phyloP scores from a whole-genome alignment of 2,113 vertebrate species.

The Corythoichthys intestinalis region DNA sequence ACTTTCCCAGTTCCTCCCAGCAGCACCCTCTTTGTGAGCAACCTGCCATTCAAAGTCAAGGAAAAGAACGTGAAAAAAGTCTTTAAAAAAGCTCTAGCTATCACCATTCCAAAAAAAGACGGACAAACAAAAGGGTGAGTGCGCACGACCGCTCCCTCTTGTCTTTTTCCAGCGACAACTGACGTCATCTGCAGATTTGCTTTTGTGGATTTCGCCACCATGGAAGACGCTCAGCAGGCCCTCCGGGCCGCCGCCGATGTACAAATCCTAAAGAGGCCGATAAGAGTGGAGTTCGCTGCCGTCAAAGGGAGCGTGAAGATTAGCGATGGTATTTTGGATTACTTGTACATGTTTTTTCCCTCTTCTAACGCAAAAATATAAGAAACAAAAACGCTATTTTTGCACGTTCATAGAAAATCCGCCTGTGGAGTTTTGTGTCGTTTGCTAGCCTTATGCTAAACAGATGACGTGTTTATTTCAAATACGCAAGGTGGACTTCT shows the following conservation, averaged over 20 bases:
- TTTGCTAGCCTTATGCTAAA: too few species aligned
- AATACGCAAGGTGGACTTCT: too few species aligned
- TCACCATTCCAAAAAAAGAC: slow-evolving; percentile 77
- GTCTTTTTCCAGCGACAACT: not conserved
- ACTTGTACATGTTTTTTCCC: not conserved
- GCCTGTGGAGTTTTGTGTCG: too few species aligned
- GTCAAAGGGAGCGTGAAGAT: slow-evolving; percentile 10
- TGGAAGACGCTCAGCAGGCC: slow-evolving; percentile 82
- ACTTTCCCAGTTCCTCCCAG: slow-evolving; percentile 9
- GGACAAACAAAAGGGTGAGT: slow-evolving; percentile 80
- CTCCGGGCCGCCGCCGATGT: slow-evolving; percentile 75
- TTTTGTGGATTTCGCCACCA: slow-evolving; percentile 79
- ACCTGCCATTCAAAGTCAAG: slow-evolving; percentile 73
- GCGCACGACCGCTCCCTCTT: slow-evolving; percentile 1
- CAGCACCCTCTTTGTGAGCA: slow-evolving; percentile 82
- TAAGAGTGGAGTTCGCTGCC: slow-evolving; percentile 75
- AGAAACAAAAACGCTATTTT: too few species aligned
- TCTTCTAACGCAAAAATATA: not conserved
- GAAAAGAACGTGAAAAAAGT: slow-evolving; percentile 77
- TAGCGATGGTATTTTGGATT: slow-evolving; percentile 9
- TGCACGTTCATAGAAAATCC: too few species aligned
- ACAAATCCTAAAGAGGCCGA: slow-evolving; percentile 74
- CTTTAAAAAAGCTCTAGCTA: slow-evolving; percentile 80
- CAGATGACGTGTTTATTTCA: too few species aligned
- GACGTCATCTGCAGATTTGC: slow-evolving; percentile 71